Evolutionary conservation across 2,797 vertebrate species (phyloP).

Genomic region (Micrastur ruficollis): DNA sequence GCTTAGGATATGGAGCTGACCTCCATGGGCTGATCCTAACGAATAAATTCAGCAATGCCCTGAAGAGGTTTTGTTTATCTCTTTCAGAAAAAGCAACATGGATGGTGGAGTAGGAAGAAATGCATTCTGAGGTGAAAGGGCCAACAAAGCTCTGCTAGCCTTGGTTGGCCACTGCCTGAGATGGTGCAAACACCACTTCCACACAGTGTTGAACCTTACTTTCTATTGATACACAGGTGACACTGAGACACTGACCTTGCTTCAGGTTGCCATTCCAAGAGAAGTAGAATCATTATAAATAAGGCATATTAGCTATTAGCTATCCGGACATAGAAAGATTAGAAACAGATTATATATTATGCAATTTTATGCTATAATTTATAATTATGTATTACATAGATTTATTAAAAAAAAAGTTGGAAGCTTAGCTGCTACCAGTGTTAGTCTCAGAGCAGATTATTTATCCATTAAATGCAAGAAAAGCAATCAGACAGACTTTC

Average conservation of each 20-base stretch:
- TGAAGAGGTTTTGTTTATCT: not conserved
- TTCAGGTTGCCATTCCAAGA: slow-evolving; percentile 26
- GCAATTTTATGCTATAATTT: not conserved
- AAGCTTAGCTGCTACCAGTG: not conserved
- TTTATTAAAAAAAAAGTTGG: not conserved
- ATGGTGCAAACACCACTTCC: not conserved
- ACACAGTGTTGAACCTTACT: not conserved
- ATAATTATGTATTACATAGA: not conserved
- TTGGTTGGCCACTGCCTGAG: not conserved
- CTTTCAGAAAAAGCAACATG: not conserved
- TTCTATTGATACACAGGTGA: not conserved
- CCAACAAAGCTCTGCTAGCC: not conserved
- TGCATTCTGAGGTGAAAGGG: not conserved
- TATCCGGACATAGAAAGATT: not conserved
- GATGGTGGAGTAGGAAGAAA: not conserved
- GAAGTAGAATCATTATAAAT: not conserved
- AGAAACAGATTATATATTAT: not conserved
- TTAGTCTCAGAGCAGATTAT: not conserved
- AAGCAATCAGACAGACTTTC: not conserved
- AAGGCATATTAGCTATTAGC: not conserved
- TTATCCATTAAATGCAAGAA: not conserved
- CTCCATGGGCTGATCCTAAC: not conserved
- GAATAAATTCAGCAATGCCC: not conserved
- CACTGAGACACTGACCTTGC: not conserved
- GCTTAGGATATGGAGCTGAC: not conserved